phyloP scores from a whole-genome alignment of 2,888 invertebrate genomes.

The Drosophila emarginata region DNA sequence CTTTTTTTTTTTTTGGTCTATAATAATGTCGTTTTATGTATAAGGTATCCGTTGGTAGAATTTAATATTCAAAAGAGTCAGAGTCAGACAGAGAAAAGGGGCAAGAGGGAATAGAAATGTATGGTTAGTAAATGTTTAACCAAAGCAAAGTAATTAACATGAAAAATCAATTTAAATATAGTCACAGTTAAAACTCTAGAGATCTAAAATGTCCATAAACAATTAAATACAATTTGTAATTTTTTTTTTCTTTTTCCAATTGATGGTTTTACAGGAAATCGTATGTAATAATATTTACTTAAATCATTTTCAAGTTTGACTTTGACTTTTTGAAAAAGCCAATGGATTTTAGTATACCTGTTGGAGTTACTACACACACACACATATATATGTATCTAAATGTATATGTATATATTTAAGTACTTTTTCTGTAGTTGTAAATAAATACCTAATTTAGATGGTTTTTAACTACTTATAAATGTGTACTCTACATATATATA shows the following conservation, averaged over 20 bases:
- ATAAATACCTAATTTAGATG: background rate
- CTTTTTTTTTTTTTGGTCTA: background rate
- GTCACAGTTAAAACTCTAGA: too few relatives aligned
- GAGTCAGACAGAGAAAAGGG: background rate
- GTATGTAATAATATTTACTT: background rate
- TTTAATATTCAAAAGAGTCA: background rate
- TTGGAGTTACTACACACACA: background rate
- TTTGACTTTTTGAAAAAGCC: background rate
- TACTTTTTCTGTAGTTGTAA: background rate
- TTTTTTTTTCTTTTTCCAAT: too few relatives aligned
- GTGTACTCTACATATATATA: background rate
- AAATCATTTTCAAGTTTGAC: background rate
- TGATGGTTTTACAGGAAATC: background rate
- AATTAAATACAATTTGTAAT: too few relatives aligned
- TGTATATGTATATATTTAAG: conserved; percentile 1
- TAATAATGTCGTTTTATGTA: too few relatives aligned
- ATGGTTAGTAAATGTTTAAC: background rate
- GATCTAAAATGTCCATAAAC: too few relatives aligned
- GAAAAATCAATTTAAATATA: background rate
- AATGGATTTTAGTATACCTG: background rate
- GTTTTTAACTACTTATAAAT: conserved; percentile 7
- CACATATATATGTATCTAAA: background rate
- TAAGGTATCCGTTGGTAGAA: too few relatives aligned
- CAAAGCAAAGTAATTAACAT: conserved; percentile 4
- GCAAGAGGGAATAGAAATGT: background rate